Base-by-base conservation (phyloP, 2,888 invertebrate species). In the Galerucella calmariensis region DNA sequence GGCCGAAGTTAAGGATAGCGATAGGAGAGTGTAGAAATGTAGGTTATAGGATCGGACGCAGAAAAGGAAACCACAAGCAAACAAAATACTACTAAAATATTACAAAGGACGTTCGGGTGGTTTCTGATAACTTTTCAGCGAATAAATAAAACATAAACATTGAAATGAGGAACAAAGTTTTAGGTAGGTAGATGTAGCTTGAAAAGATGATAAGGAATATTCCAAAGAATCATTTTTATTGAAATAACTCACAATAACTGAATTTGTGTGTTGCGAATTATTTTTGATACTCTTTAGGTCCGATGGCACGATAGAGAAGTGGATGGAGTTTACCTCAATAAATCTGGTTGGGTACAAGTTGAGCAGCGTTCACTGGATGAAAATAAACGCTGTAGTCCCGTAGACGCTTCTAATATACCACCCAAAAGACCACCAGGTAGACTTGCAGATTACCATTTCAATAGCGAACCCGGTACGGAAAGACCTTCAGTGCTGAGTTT, bases 301-400 rank as follows among this genome's bases (percentile, higher is more conserved):
- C 73, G 76, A 11, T 79, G 91, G 91, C 90, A 90, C 83, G 90
- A 90, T 79, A 85, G 89, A 9, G 90, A 90, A 83, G 90, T 90
- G 8, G 90, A 90, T 78, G 90, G 90, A 0, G 90, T 91, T 4
- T 91, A 90, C 80, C 82, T 91, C 20, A 90, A 90, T 1, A 85
- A 89, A 74, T 90, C 90, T 0, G 90, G 90, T 9, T 90, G 90
- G 90, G 90, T 90, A 2, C 88, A 89, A 82, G 90, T 90, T 1
- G 90, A 90, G 75, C 90, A 90, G 77, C 83, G 90, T 62, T 90
- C 90, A 0, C 80, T 90, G 41, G 90, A 90, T 78, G 90, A 90
- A 68, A 89, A 88, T 77, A 86, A 68, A 68, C 67, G 73, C 12
- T 56, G 63, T 5, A 73, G 56, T 63, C 20, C 73, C 1, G 63